Evolutionary conservation across 2,888 invertebrate genomes (phyloP).

Genomic region (Tipula vernalis): DNA sequence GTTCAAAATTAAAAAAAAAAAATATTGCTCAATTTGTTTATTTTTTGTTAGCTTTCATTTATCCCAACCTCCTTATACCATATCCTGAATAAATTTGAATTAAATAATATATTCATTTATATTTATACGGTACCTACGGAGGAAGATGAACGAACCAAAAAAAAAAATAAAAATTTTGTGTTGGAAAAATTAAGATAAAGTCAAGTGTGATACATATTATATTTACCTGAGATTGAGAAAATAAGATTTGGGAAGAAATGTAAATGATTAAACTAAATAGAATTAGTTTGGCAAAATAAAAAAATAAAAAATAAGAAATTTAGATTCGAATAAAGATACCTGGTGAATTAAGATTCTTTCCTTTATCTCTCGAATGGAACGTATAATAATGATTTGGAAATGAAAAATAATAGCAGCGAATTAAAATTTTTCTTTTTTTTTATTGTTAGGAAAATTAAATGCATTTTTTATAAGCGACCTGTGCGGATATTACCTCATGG

Average conservation of each 20-base stretch:
- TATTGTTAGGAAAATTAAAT: not conserved
- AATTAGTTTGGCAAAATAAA: not conserved
- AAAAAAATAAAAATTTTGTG: not conserved
- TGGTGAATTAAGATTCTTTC: not conserved
- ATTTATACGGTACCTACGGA: not conserved
- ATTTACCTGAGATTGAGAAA: not conserved
- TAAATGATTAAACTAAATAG: not conserved
- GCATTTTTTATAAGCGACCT: not conserved
- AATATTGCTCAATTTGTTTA: not conserved
- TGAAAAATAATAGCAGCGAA: not conserved
- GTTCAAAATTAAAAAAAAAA: not conserved
- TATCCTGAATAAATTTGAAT: not conserved
- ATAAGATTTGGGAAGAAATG: not conserved
- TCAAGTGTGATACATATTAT: not conserved
- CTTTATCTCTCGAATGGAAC: not conserved
- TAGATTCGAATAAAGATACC: not conserved
- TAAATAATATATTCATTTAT: not conserved
- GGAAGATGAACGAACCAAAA: not conserved
- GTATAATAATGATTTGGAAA: not conserved
- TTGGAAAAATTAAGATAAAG: not conserved
- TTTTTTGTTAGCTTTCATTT: not conserved
- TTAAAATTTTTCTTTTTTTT: not conserved
- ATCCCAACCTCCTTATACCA: not conserved
- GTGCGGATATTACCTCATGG: too few relatives aligned
- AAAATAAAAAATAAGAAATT: not conserved